These are phyloP conservation scores for Lacerta viridis DNA, from an alignment of 2,797 vertebrate species.

Conservation along the genomic window DNA sequence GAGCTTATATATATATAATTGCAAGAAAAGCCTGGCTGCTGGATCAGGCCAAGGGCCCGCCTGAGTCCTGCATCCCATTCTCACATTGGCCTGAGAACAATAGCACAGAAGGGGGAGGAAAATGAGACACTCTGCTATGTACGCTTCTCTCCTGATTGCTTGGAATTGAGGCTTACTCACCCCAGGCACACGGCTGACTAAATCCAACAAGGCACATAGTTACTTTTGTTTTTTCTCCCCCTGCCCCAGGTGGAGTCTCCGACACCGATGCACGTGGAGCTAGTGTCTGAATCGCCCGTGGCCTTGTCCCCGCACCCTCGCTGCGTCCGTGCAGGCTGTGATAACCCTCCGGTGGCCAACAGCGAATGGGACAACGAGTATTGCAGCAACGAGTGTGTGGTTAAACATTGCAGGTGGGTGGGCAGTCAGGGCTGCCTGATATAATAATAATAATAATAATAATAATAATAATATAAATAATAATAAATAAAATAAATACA, in stretches of 20 bases:
- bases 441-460: too few relatives aligned
- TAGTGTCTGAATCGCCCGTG: constrained; percentile 83
- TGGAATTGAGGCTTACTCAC: neutral
- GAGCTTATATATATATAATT: too few relatives aligned
- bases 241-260: constrained; percentile 73
- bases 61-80: too few relatives aligned
- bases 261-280: constrained; percentile 89
- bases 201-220: neutral
- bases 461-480: too few relatives aligned
- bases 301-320: constrained; percentile 75
- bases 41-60: too few relatives aligned
- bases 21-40: too few relatives aligned
- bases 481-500: too few relatives aligned
- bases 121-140: too few relatives aligned
- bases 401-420: constrained; percentile 92
- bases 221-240: neutral
- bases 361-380: constrained; percentile 94
- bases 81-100: too few relatives aligned
- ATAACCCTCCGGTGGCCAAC: constrained; percentile 87
- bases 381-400: constrained; percentile 94
- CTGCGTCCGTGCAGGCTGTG: constrained; percentile 90
- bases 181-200: neutral
- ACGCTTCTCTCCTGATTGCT: too few relatives aligned
- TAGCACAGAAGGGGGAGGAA: neutral
- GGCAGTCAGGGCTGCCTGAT: rapidly evolving